Percentiles rank a stretch among this genome's conserved stretches.
Evolutionary conservation across 2,113 vertebrate species (phyloP).

Genomic region (Pimephales promelas): DNA sequence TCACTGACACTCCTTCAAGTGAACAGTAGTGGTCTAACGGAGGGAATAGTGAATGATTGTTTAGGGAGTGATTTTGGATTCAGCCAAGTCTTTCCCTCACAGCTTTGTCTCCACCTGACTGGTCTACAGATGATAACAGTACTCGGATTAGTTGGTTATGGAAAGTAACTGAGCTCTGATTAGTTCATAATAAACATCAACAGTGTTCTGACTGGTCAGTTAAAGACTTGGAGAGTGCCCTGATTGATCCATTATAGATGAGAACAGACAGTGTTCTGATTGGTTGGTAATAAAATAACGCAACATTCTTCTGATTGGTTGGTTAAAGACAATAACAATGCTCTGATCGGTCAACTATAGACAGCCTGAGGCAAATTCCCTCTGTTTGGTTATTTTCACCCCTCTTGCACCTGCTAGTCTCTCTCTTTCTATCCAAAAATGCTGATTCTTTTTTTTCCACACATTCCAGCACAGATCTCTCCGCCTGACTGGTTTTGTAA

Average conservation of each 20-base stretch:
- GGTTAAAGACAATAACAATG: not conserved
- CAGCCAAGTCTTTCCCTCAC: too few species aligned
- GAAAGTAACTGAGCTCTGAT: not conserved
- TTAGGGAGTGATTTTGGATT: too few species aligned
- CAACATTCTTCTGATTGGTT: not conserved
- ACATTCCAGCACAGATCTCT: slow-evolving; percentile 62
- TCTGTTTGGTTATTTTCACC: not conserved
- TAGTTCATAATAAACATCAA: not conserved
- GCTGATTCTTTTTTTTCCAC: slow-evolving; percentile 53
- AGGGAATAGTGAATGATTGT: too few species aligned
- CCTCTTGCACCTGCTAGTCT: not conserved
- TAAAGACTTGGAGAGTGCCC: not conserved
- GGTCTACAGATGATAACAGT: not conserved
- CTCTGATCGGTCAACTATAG: slow-evolving; percentile 37
- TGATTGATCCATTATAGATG: not conserved
- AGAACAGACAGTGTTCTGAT: too few species aligned
- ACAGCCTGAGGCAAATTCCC: not conserved
- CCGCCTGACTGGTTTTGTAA: slow-evolving; percentile 39
- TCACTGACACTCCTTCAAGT: too few species aligned
- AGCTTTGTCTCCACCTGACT: too few species aligned
- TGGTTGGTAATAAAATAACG: too few species aligned
- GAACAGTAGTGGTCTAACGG: too few species aligned
- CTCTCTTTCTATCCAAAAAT: slow-evolving; percentile 27
- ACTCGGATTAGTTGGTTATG: not conserved
- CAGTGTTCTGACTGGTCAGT: not conserved